These are phyloP conservation scores for Apteryx mantelli DNA, from an alignment of 2,113 vertebrate genomes.

Conservation along the genomic window DNA sequence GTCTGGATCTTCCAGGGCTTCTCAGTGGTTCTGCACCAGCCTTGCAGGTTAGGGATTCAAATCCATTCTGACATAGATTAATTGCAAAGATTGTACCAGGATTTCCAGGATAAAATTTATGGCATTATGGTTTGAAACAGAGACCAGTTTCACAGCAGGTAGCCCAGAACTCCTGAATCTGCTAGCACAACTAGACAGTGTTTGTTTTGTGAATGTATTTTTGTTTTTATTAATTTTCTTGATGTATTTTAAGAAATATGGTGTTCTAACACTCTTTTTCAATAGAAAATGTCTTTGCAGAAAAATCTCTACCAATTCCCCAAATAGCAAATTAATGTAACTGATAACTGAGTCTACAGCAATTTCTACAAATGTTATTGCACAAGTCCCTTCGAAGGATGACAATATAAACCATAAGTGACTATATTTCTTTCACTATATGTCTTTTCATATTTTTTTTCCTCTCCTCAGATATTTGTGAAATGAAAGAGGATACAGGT, in stretches of 20 bases:
- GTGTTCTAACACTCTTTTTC: background rate
- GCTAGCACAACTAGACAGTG: background rate
- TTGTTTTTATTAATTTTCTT: background rate
- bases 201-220: background rate
- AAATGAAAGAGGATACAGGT: background rate
- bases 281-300: background rate
- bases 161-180: background rate
- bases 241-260: background rate
- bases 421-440: background rate
- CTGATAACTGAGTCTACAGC: background rate
- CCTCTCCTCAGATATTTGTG: background rate
- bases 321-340: background rate
- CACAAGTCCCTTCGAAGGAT: background rate
- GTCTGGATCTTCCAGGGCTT: background rate
- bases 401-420: background rate
- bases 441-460: background rate
- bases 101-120: background rate
- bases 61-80: background rate
- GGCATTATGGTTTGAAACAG: fast-evolving
- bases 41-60: background rate
- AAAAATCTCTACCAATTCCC: background rate
- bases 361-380: background rate
- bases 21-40: background rate
- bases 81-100: background rate
- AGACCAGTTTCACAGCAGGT: background rate